A percentile compares a stretch with the other conserved stretches of the same genome.
phyloP scores from a whole-genome alignment of 2,888 invertebrate genomes.

The Trachelus troglodyta region DNA sequence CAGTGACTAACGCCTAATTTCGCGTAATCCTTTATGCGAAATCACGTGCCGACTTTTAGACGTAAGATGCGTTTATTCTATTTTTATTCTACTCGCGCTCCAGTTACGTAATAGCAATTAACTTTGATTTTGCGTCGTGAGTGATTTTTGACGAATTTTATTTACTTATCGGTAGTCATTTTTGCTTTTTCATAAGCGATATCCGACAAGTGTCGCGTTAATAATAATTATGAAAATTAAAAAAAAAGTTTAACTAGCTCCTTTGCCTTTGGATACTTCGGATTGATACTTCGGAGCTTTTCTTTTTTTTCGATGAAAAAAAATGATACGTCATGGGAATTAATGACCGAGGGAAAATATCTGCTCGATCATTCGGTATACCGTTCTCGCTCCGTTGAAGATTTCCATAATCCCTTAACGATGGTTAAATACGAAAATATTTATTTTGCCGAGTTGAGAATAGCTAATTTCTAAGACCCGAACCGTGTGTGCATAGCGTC shows the following conservation, averaged over 20 bases:
- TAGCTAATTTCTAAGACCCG: slow-evolving; percentile 50
- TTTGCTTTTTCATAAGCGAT: neutral
- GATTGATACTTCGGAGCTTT: neutral
- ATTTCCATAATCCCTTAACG: slow-evolving; percentile 45
- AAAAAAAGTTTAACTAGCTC: neutral
- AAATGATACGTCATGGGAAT: neutral
- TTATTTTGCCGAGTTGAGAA: slow-evolving; percentile 47
- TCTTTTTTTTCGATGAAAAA: neutral
- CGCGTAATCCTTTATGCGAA: slow-evolving; percentile 30
- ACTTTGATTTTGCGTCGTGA: neutral
- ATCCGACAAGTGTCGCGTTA: neutral
- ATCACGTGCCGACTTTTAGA: slow-evolving; percentile 23
- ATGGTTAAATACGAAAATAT: slow-evolving; percentile 53
- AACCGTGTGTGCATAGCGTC: slow-evolving; percentile 43
- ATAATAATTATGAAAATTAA: neutral
- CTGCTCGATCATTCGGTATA: neutral
- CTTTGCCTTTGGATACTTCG: neutral
- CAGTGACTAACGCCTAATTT: slow-evolving; percentile 49
- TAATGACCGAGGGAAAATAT: neutral
- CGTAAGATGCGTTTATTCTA: neutral
- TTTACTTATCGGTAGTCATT: neutral
- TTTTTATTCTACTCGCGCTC: neutral
- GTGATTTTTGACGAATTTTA: neutral
- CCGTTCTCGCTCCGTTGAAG: neutral
- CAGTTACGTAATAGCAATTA: neutral